Evolutionary conservation across 1,140 invertebrate genomes (phyloP), one percentile per base, ranked within the genome.

Genomic region (Hyles vespertilio): DNA sequence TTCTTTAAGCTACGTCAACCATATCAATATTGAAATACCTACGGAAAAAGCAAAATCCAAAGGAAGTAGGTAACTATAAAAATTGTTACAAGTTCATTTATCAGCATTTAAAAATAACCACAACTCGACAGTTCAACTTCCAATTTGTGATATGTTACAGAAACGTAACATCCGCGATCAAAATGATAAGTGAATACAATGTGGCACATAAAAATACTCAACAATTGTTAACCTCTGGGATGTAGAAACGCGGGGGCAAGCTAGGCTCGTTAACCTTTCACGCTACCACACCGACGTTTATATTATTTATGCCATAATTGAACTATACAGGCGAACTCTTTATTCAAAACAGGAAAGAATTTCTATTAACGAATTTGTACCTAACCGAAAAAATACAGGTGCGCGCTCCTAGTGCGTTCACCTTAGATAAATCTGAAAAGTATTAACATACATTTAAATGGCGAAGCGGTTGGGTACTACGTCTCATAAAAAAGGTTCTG

Each of bases 261-360:
- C 67, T 71, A 58, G 54, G 60, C 72, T 75, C 63, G 77, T 82
- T 85, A 81, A 85, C 82, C 81, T 85, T 81, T 85, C 79, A 84
- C 79, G 81, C 70, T 61, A 80, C 66, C 58, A 55, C 69, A 61
- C 36, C 65, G 45, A 61, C 51, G 59, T 74, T 52, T 73, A 79
- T 73, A 79, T 81, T 79, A 83, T 82, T 80, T 72, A 80, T 75
- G 49, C 55, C 43, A 59, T 65, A 65, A 71, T 70, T 59, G 60
- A 58, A 56, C 51, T 56, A 46, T 51, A 59, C 61, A 44, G 56
- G 58, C 61, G 48, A 71, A 72, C 64, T 69, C 58, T 63, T 46
- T 36, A 32, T 56, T 52, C 57, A 56, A 56, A 64, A 61, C 51
- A 63, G 6, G 49, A 11, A n/a, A 8, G 7, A 36, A 56, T 63